These are phyloP conservation scores for Oegoconia quadripuncta DNA, from an alignment of 2,888 invertebrate species.

Conservation along the genomic window DNA sequence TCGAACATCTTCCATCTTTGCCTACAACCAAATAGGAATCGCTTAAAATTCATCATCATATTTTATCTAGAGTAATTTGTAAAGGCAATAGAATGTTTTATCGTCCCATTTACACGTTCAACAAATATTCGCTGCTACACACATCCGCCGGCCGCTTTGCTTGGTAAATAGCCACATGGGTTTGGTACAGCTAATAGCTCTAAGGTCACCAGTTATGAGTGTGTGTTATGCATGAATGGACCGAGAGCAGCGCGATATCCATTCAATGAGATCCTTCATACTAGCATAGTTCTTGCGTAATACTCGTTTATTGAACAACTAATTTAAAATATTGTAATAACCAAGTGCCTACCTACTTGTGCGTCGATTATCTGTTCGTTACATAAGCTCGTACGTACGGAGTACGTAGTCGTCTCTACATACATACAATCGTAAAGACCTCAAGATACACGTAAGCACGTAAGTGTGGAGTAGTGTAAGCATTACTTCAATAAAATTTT, in stretches of 20 bases:
- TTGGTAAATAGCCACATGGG: constrained; percentile 43
- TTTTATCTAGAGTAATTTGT: constrained; percentile 7
- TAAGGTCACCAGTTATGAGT: constrained; percentile 51
- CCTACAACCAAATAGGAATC: constrained; percentile 6
- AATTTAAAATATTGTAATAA: constrained; percentile 29
- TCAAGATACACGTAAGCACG: too few relatives aligned
- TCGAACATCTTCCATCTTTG: constrained; percentile 1
- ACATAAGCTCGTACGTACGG: constrained; percentile 22
- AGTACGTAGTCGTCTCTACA: too few relatives aligned
- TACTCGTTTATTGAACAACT: constrained; percentile 32
- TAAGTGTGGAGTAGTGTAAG: too few relatives aligned
- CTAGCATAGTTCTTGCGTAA: constrained; percentile 54
- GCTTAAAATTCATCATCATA: constrained; percentile 2
- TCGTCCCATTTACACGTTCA: constrained; percentile 31
- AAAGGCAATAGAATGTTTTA: constrained; percentile 21
- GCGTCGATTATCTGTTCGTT: constrained; percentile 26
- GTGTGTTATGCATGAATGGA: constrained; percentile 62
- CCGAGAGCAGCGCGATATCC: constrained; percentile 42
- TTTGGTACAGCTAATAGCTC: constrained; percentile 35
- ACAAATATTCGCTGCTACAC: constrained; percentile 42
- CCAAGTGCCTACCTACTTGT: background rate
- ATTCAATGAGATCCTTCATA: constrained; percentile 60
- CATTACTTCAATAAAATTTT: too few relatives aligned
- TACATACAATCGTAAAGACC: too few relatives aligned
- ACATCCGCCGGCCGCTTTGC: constrained; percentile 23